Evolutionary conservation across 2,113 vertebrate genomes (phyloP), one percentile per base, ranked within the genome.

Genomic region (Platichthys stellatus): DNA sequence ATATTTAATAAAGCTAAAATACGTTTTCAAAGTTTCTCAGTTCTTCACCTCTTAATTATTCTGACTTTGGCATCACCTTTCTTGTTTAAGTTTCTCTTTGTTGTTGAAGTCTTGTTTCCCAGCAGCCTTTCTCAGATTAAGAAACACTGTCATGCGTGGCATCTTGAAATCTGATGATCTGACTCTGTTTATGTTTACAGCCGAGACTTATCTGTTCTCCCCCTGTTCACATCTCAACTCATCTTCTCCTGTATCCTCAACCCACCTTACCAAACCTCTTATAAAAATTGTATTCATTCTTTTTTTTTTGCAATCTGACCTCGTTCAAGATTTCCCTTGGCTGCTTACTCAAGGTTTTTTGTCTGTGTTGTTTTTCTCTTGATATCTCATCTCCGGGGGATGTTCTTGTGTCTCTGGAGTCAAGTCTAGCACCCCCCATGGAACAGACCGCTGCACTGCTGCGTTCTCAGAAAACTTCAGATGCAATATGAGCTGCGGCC

Each of bases 391-490:
- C 72, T 69, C 59, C 24, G 35, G 24, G 20, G n/a, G 54, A 51
- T 56, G 20, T 63, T 20, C 24, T 43, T 13, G 17, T 13, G 20
- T 77, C 66, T 77, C 51, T 51, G 3, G 8, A 58, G 71, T 66
- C 51, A 35, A 24, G 12, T 38, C 49, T 15, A 35, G 43, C 57
- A 53, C 47, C 73, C 62, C 24, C 24, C 2, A 0, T 24, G 64
- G 74, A 70, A 56, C 3, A 51, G 69, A 71, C 23, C 40, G 2
- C 24, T 13, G 11, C 49, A 43, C 77, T 17, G 72, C 69, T 79
- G 77, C 53, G 74, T 82, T 88, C 69, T 62, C 26, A 26, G 81
- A 70, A 84, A 86, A 51, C 72, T 13, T 73, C 53, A 47, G 21
- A 40, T 71, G 31, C n/a, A 14, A 63, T 60, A 47, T 31, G 63